Conservation (phyloP, 2,888 invertebrate genomes). For the Dyspetes luteomarginatus region DNA sequence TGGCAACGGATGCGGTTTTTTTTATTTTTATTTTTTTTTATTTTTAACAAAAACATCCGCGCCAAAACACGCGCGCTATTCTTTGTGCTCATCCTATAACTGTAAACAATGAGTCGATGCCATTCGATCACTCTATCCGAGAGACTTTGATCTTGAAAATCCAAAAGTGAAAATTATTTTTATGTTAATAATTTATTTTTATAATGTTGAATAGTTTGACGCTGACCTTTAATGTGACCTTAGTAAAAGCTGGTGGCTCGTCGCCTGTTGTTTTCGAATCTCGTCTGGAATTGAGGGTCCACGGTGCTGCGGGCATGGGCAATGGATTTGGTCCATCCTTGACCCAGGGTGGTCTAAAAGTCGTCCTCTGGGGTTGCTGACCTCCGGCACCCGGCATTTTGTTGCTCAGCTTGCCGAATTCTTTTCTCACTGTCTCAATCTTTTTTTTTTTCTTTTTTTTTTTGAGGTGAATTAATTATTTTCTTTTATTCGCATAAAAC, state of each 20-base stretch:
- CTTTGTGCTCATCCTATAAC: slow-evolving; percentile 7
- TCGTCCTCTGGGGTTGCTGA: slow-evolving; percentile 86
- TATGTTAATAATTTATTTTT: slow-evolving; percentile 21
- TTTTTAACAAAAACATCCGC: slow-evolving; percentile 9
- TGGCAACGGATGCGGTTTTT: neutral
- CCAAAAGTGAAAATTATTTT: slow-evolving; percentile 22
- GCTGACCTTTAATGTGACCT: slow-evolving; percentile 81
- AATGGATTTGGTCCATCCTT: slow-evolving; percentile 87
- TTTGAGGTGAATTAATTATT: too few species aligned
- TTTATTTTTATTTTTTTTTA: neutral
- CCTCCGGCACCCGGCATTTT: slow-evolving; percentile 84
- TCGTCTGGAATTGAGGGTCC: slow-evolving; percentile 85
- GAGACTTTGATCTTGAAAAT: neutral
- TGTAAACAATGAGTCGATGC: slow-evolving; percentile 41
- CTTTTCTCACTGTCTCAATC: neutral
- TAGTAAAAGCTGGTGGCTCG: slow-evolving; percentile 81
- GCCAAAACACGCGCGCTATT: slow-evolving; percentile 10
- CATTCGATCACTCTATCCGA: neutral
- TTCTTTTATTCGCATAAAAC: too few species aligned
- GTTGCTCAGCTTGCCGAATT: slow-evolving; percentile 19
- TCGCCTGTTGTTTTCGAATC: slow-evolving; percentile 79
- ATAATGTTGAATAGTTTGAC: slow-evolving; percentile 2
- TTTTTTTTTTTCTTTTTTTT: too few species aligned
- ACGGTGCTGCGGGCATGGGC: slow-evolving; percentile 86
- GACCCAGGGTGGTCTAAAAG: slow-evolving; percentile 91